Base-by-base conservation (phyloP, 1,140 invertebrate species). In the Drosophila nikananu region DNA sequence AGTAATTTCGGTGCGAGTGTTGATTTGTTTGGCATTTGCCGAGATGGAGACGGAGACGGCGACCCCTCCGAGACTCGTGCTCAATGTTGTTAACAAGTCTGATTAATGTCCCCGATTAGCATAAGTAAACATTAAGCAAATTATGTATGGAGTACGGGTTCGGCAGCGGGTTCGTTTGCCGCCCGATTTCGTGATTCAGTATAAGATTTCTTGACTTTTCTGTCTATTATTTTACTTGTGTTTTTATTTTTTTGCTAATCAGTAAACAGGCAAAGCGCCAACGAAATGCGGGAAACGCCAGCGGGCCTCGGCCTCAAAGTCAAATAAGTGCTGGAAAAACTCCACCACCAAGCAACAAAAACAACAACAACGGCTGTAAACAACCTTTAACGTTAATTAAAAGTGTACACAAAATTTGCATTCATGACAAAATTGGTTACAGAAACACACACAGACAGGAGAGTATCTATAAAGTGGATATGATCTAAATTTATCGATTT, bases 71-170 rank as follows among this genome's bases (percentile, higher is more conserved):
- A 21, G 77, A 63, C 77, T 89, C 84, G 80, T 87, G 83, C 65
- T 52, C 48, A 63, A 74, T 61, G 68, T 83, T 87, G 84, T 87
- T 89, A 89, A 81, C 77, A 80, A 89, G 83, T 66, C 77, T 75
- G 83, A 87, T 87, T 89, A 87, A 87, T 87, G 84, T 77, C 61
- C 55, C 42, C 81, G 84, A 87, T 89, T 87, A 89, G 81, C 84
- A 89, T 87, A 87, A 68, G 83, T 75, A 87, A 87, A 87, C 78
- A 87, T 87, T 89, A 89, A 78, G 78, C 74, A 89, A 83, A 83
- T 80, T 89, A 54, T 82, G 72, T 72, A 80, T 65, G 61, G 66
- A 70, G 59, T 66, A 81, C 54, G 72, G 21, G 35, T 70, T 49
- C 63, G 41, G 42, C 41, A 25, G 46, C 48, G 21, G 25, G 42